Evolutionary conservation across 2,888 invertebrate species (phyloP), one percentile per base, ranked within the genome.

Genomic region (Endotricha flammealis): DNA sequence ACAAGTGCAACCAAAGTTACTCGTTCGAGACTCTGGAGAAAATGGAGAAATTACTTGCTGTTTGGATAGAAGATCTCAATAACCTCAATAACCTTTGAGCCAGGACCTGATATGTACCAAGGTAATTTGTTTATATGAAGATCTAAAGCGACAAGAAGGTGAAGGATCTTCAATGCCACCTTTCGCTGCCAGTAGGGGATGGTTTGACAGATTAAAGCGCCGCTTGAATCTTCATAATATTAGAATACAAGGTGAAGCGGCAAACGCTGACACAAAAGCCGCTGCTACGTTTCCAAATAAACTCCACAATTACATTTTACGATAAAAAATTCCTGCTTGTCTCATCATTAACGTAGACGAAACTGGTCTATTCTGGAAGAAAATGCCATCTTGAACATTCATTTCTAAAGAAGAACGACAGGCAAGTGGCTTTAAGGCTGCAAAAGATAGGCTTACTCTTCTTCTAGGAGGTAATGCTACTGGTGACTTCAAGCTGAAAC

Each of bases 381-480:
- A 39, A 29, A 40, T 48, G 42, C 48, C 51, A 34, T 36, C 40
- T 32, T 29, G 38, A 32, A 47, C 43, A 20, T 44, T 41, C 22
- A 43, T 49, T 11, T 36, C 36, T 10, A 36, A 37, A 12, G 33
- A 42, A 40, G 44, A 44, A 33, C 23, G 48, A 32, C 38, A 35
- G 25, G 39, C 42, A 10, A 39, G 40, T 36, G 48, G 50, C 27
- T 63, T 52, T 41, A 56, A 58, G 43, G 55, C 43, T 29, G 46
- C 53, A n/a, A 57, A 59, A 48, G 50, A 60, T 41, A 46, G 57
- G 27, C 35, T 62, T 5, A 59, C 58, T 35, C 41, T 64, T 38
- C 41, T 57, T 25, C 38, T 63, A 32, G 51, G 57, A 36, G 48
- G 41, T 33, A 61, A 63, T 51, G 60, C 54, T 14, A 41, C 43